Base-by-base conservation (phyloP, 2,113 vertebrate genomes). In the Phylloscopus trochilus region DNA sequence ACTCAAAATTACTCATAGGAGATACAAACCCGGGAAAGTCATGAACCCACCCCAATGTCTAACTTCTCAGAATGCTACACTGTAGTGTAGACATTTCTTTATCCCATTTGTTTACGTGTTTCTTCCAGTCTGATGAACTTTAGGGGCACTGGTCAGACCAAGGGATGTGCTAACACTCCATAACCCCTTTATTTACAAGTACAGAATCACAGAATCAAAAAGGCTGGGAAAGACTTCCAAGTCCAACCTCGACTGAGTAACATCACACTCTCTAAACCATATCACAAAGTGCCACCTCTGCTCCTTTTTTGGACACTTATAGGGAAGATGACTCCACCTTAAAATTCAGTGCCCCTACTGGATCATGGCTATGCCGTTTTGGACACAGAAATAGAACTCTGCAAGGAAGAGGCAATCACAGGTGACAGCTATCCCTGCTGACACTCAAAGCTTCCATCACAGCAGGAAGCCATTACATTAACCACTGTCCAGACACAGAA, bases 41-140 rank as follows among this genome's bases (percentile, higher is more conserved):
- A 53, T 1, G 10, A 87, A 73, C 24, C 7, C n/a, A 68, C 2
- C 1, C 3, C 5, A 13, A 5, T 1, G 5, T 1, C 31, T 6
- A 52, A 13, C 41, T 46, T 75, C 43, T 63, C 51, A 37, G 6
- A 53, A 64, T 11, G 20, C 24, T 63, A 53, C 21, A 19, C 4
- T 13, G 46, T 4, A n/a, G 24, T 1, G 4, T 4, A 44, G 1
- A 1, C 0, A 47, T 56, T n/a, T 43, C 51, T 74, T 60, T 28
- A 56, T 13, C 80, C 9, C 27, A 51, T 15, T 72, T 3, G 3
- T 13, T 63, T 49, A 47, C 15, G 43, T 70, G 13, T 56, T 79
- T 70, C 68, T 63, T 87, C 18, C 49, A 55, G 23, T 13, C 14
- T 79, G 47, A 12, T 55, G 22, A 80, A 63, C 16, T 59, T 70